A percentile compares a stretch with the other conserved stretches of the same genome.
Conservation (phyloP, 1,140 invertebrate genomes). For the Harpegnathos saltator region DNA sequence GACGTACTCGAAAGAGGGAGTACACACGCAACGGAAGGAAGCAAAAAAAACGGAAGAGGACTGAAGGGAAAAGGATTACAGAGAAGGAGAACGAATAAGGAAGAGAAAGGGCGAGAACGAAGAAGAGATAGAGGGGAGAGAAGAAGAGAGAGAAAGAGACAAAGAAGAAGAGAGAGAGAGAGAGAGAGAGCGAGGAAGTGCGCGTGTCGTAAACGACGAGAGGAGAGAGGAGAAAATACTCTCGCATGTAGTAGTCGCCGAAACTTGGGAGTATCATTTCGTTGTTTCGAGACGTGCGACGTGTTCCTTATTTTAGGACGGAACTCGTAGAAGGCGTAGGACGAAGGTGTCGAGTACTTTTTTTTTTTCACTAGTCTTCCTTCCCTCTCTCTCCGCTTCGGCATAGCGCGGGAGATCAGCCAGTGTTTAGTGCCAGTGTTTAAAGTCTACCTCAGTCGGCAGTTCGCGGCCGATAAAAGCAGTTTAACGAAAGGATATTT, state of each 20-base stretch:
- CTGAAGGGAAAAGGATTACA: background rate
- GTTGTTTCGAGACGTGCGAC: constrained; percentile 41
- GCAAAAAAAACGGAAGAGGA: constrained; percentile 30
- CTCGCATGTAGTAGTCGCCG: background rate
- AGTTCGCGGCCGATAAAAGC: constrained; percentile 65
- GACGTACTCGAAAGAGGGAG: constrained; percentile 48
- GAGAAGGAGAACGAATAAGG: background rate
- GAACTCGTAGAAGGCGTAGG: constrained; percentile 19
- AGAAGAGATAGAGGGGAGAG: constrained; percentile 3
- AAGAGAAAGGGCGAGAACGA: constrained; percentile 15
- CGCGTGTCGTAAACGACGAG: constrained; percentile 35
- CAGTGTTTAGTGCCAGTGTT: constrained; percentile 80
- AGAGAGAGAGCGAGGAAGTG: constrained; percentile 40
- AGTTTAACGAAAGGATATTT: constrained; percentile 61
- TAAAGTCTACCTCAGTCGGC: constrained; percentile 80
- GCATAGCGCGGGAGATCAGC: constrained; percentile 57
- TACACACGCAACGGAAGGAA: constrained; percentile 46
- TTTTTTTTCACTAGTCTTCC: constrained; percentile 61
- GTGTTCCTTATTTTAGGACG: constrained; percentile 59
- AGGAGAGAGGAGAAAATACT: constrained; percentile 1
- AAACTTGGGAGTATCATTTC: constrained; percentile 48
- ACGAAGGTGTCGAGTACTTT: constrained; percentile 50
- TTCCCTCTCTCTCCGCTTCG: constrained; percentile 58
- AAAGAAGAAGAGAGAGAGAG: background rate
- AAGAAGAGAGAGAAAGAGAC: background rate